Base-by-base conservation (phyloP, 2,113 vertebrate species). In the Sapajus apella region DNA sequence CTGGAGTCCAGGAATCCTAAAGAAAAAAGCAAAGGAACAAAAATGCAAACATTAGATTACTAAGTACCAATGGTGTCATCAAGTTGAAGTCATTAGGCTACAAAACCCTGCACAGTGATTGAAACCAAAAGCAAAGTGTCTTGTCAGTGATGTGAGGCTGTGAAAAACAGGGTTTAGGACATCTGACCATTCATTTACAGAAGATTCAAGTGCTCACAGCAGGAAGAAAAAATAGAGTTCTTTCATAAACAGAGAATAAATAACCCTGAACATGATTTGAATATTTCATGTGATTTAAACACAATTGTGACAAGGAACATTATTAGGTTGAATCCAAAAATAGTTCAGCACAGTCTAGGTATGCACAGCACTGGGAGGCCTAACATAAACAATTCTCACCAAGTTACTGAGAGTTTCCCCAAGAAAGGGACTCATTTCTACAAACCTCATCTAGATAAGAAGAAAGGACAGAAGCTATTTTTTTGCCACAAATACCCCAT, bases 1-100 rank as follows among this genome's bases (percentile, higher is more conserved):
- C 99, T 66, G 98, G 96, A 58, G 98, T 98, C 99, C 99, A 99
- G 85, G 99, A 99, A 96, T 99, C 99, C 99, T 99, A 87, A 89
- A 98, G 85, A 52, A 92, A 92, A 75, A 93, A 97, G 90, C 47
- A 97, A 93, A 93, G 75, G 96, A 89, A 92, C 16, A 7, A 77
- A 80, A 82, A n/a, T 52, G 68, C 81, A 83, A 88, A 55, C 7
- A 35, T 35, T 6, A 47, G 7, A 47, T 98, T 86, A 58, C 88
- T 87, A 97, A 97, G 97, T 61, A 96, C 8, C 64, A 85, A 86
- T 43, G 16, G 80, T 25, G 14, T 0, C 35, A 52, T 25, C 92
- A 50, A 70, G 45, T 2, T 45, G 8, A 4, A 32, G 68, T 3
- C 2, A 0, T 64, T 8, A 17, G 75, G 40, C 35, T 16, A 81